phyloP scores from a whole-genome alignment of 1,140 invertebrate species.

The Cherax quadricarinatus region DNA sequence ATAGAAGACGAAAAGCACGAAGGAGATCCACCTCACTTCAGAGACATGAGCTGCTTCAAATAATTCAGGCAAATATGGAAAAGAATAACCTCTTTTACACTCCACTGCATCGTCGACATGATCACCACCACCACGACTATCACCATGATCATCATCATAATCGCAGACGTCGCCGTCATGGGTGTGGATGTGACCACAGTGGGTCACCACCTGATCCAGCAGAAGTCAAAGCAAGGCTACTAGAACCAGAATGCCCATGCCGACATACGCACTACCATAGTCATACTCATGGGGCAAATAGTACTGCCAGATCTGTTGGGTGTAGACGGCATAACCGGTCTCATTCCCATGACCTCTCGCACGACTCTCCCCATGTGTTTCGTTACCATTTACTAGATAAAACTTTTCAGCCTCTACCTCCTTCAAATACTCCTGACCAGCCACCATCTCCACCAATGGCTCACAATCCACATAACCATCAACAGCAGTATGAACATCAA shows the following conservation, averaged over 20 bases:
- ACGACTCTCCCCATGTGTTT: conserved; percentile 77
- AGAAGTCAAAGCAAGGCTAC: conserved; percentile 63
- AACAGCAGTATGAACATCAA: conserved; percentile 28
- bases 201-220: conserved; percentile 56
- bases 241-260: conserved; percentile 74
- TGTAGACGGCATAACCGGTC: conserved; percentile 80
- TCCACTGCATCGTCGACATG: conserved; percentile 47
- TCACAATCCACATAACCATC: conserved; percentile 18
- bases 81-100: conserved; percentile 86
- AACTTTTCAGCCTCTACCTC: conserved; percentile 47
- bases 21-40: conserved; percentile 79
- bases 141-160: conserved; percentile 41
- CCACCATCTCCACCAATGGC: conserved; percentile 53
- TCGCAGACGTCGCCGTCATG: conserved; percentile 42
- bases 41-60: conserved; percentile 88
- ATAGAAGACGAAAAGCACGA: conserved; percentile 54
- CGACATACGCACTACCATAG: conserved; percentile 72
- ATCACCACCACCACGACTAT: conserved; percentile 41
- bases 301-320: conserved; percentile 51
- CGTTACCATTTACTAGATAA: conserved; percentile 77
- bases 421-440: conserved; percentile 61
- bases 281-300: conserved; percentile 70
- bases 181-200: conserved; percentile 45
- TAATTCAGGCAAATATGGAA: conserved; percentile 93
- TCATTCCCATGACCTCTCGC: conserved; percentile 83